phyloP scores from a whole-genome alignment of 2,888 invertebrate genomes.

The Agrotis segetum region DNA sequence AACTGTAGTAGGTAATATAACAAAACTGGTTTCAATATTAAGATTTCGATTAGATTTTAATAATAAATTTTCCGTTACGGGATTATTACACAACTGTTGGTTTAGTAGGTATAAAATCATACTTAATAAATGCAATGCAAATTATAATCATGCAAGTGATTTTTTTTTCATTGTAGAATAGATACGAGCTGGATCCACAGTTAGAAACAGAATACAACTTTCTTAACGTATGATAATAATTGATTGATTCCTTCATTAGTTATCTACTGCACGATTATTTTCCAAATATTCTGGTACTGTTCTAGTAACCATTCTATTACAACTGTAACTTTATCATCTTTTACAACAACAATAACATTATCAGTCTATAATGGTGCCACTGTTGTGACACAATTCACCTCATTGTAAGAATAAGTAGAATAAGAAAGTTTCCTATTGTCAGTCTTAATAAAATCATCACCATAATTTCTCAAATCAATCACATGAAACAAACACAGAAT shows the following conservation, averaged over 20 bases:
- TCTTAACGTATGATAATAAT: not conserved
- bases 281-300: too few relatives aligned
- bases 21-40: slow-evolving; percentile 48
- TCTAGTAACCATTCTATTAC: too few relatives aligned
- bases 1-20: slow-evolving; percentile 21
- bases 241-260: not conserved
- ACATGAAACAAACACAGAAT: slow-evolving; percentile 24
- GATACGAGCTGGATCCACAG: too few relatives aligned
- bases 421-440: not conserved
- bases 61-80: slow-evolving; percentile 32
- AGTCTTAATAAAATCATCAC: slow-evolving; percentile 14
- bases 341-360: too few relatives aligned
- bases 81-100: slow-evolving; percentile 26
- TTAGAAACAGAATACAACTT: not conserved
- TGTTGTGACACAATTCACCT: too few relatives aligned
- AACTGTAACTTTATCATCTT: too few relatives aligned
- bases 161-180: too few relatives aligned
- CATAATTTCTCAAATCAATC: slow-evolving; percentile 23
- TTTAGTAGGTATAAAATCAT: slow-evolving; percentile 14
- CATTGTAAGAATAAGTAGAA: too few relatives aligned
- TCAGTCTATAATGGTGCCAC: too few relatives aligned
- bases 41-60: slow-evolving; percentile 41
- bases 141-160: not conserved
- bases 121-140: slow-evolving; percentile 14
- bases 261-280: not conserved